phyloP scores from a whole-genome alignment of 2,113 vertebrate genomes.

The Sylvicapra grimmia region DNA sequence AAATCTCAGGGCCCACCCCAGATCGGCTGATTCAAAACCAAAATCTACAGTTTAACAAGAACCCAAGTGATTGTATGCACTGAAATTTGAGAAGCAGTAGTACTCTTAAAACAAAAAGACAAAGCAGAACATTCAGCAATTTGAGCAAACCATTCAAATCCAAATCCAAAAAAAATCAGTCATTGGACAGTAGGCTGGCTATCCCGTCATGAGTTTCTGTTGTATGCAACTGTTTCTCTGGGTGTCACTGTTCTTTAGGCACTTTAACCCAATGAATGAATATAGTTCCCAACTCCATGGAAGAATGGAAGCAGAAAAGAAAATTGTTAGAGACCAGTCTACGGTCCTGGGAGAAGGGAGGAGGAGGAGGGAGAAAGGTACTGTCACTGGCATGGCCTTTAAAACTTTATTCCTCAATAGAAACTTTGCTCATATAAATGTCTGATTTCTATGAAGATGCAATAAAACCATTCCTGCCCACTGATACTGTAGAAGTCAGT shows the following conservation, averaged over 20 bases:
- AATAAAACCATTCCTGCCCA: neutral
- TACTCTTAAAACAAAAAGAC: neutral
- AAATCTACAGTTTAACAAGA: conserved; percentile 33
- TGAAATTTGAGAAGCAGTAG: neutral
- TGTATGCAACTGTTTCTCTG: neutral
- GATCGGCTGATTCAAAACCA: conserved; percentile 1
- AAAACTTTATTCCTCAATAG: neutral
- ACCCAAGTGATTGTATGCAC: neutral
- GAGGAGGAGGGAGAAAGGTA: neutral
- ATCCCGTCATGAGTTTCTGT: neutral
- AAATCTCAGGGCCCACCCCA: neutral
- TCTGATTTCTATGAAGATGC: neutral
- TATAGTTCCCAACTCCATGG: neutral
- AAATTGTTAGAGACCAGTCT: neutral
- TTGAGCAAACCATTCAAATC: neutral
- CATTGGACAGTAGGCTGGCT: neutral
- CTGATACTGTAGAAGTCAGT: neutral
- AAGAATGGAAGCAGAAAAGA: conserved; percentile 7
- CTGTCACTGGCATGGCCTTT: neutral
- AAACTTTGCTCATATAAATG: conserved; percentile 15
- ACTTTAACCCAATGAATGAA: neutral
- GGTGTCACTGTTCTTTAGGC: neutral
- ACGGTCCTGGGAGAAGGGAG: neutral
- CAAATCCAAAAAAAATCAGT: neutral
- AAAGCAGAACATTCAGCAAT: neutral